These are phyloP conservation scores for Oxycera nigricornis DNA, from an alignment of 2,888 invertebrate species.

Conservation along the genomic window DNA sequence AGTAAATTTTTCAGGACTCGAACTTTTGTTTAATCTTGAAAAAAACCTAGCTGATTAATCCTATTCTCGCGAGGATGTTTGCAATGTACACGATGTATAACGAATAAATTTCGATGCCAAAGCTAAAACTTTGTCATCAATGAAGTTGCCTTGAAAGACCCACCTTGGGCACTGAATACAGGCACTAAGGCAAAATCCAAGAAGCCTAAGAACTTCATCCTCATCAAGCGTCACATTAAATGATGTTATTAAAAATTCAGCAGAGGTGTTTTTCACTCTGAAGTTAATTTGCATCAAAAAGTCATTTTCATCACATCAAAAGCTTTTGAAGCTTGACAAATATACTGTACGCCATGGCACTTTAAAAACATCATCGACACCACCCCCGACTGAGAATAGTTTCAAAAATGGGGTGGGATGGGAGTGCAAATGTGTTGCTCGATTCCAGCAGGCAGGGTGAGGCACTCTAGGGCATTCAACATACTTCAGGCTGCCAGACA, in stretches of 20 bases:
- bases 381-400: constrained; percentile 23
- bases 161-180: neutral
- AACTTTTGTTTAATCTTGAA: too few species aligned
- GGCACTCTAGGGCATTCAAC: neutral
- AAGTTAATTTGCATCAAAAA: constrained; percentile 46
- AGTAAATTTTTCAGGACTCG: too few species aligned
- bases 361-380: constrained; percentile 40
- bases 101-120: neutral
- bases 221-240: constrained; percentile 32
- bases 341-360: constrained; percentile 37
- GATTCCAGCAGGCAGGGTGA: neutral
- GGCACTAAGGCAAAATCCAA: constrained; percentile 10
- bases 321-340: constrained; percentile 45
- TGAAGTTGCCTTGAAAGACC: neutral
- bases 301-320: constrained; percentile 46
- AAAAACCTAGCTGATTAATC: too few species aligned
- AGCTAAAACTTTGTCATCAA: neutral
- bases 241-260: constrained; percentile 41
- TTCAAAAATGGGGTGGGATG: neutral
- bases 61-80: neutral
- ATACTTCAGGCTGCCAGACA: neutral
- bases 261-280: constrained; percentile 41
- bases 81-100: neutral
- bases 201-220: constrained; percentile 24
- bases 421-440: neutral